Evolutionary conservation across 2,113 vertebrate species (phyloP).

Genomic region (Lanius ludovicianus): DNA sequence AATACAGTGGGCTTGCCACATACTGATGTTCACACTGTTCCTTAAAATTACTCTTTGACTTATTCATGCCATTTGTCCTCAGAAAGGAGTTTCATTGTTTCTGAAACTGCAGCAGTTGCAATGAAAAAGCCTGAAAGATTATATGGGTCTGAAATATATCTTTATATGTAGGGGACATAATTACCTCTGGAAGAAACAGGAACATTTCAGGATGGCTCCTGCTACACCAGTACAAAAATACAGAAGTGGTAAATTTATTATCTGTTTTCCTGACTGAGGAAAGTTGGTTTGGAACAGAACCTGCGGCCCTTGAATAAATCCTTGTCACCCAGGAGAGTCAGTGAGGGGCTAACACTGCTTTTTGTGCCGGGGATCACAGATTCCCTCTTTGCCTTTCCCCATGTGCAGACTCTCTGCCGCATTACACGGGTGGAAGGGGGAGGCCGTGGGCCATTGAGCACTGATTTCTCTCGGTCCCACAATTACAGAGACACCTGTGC

Average conservation of each 20-base stretch:
- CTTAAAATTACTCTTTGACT: slow-evolving; percentile 45
- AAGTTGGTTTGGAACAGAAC: neutral
- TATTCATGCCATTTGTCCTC: slow-evolving; percentile 44
- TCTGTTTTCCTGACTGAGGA: neutral
- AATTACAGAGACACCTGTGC: slow-evolving; percentile 67
- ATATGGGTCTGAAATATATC: neutral
- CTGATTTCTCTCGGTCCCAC: slow-evolving; percentile 53
- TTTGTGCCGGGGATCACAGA: neutral
- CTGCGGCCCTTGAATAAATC: neutral
- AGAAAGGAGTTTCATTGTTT: slow-evolving; percentile 26
- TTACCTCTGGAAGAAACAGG: slow-evolving; percentile 13
- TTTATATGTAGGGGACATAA: slow-evolving; percentile 8
- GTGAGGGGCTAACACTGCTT: slow-evolving; percentile 10
- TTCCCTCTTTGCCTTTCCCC: slow-evolving; percentile 29
- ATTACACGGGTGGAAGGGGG: slow-evolving; percentile 47
- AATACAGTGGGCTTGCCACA: neutral
- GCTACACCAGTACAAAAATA: neutral
- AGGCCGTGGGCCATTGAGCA: slow-evolving; percentile 59
- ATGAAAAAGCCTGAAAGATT: slow-evolving; percentile 27
- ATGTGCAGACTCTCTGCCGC: neutral
- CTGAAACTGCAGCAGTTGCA: neutral
- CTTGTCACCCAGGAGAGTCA: slow-evolving; percentile 35
- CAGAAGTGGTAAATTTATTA: slow-evolving; percentile 2
- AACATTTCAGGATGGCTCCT: slow-evolving; percentile 12
- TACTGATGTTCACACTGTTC: neutral